Evolutionary conservation across 2,113 vertebrate species (phyloP).

Genomic region (Onychorhynchus coronatus): DNA sequence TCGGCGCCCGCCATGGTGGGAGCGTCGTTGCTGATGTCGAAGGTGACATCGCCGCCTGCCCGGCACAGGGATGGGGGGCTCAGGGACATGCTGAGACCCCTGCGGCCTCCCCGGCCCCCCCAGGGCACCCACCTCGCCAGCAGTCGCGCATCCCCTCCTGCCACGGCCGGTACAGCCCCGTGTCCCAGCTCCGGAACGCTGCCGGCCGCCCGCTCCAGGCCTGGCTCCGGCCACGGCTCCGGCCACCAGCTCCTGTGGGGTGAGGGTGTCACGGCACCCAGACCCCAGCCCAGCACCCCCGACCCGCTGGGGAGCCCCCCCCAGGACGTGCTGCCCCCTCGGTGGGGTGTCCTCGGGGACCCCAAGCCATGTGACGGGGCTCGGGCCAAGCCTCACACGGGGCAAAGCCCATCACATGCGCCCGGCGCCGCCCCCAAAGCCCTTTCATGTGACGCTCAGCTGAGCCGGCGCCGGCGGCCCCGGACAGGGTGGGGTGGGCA

Average conservation of each 20-base stretch:
- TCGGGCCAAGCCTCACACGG: neutral
- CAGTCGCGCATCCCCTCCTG: slow-evolving; percentile 79
- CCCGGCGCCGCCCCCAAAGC: slow-evolving; percentile 78
- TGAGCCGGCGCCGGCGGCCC: slow-evolving; percentile 66
- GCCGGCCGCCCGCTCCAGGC: slow-evolving; percentile 31
- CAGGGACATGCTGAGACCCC: accelerated
- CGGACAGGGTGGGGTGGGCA: neutral
- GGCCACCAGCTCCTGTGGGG: slow-evolving; percentile 51
- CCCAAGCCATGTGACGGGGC: neutral
- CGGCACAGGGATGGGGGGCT: neutral
- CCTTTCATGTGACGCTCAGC: slow-evolving; percentile 94
- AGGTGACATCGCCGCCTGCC: slow-evolving; percentile 83
- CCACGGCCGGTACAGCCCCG: slow-evolving; percentile 84
- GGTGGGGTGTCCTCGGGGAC: neutral
- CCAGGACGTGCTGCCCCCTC: neutral
- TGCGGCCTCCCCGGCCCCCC: neutral
- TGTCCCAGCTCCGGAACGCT: slow-evolving; percentile 81
- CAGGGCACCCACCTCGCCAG: slow-evolving; percentile 78
- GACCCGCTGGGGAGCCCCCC: neutral
- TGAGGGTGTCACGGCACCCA: neutral
- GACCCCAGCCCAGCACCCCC: neutral
- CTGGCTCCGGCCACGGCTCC: neutral
- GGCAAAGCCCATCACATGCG: slow-evolving; percentile 79
- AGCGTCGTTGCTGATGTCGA: slow-evolving; percentile 84
- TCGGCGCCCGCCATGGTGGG: slow-evolving; percentile 86